Conservation (phyloP, 2,113 vertebrate genomes). For the Gorsachius goisagi region DNA sequence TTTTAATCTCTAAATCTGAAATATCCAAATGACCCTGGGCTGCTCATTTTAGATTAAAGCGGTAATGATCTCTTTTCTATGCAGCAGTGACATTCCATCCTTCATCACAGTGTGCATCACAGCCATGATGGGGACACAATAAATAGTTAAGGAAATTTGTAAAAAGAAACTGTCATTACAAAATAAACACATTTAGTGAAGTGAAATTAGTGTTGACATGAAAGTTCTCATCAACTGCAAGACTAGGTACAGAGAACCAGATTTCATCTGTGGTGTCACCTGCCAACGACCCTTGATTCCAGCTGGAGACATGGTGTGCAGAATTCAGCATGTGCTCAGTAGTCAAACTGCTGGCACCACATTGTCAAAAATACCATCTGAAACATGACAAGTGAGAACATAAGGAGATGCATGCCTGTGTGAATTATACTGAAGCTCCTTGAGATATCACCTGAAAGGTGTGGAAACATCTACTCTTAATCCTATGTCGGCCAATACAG, state of each 20-base stretch:
- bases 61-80: neutral
- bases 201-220: slow-evolving; percentile 62
- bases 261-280: slow-evolving; percentile 43
- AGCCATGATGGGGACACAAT: neutral
- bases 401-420: neutral
- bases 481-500: neutral
- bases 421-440: neutral
- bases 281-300: slow-evolving; percentile 47
- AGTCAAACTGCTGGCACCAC: slow-evolving; percentile 10
- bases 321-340: slow-evolving; percentile 30
- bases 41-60: slow-evolving; percentile 45
- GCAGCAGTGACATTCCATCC: neutral
- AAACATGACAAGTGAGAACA: slow-evolving; percentile 28
- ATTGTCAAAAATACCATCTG: slow-evolving; percentile 34
- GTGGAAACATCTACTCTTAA: neutral
- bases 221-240: slow-evolving; percentile 62
- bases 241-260: slow-evolving; percentile 49
- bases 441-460: neutral
- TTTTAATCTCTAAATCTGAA: slow-evolving; percentile 51
- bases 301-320: slow-evolving; percentile 14
- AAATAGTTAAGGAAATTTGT: slow-evolving; percentile 57
- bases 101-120: neutral
- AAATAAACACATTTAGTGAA: slow-evolving; percentile 71
- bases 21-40: slow-evolving; percentile 19
- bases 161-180: slow-evolving; percentile 31